A percentile compares a stretch with the other conserved stretches of the same genome.
Evolutionary conservation across 2,113 vertebrate genomes (phyloP).

Genomic region (Heterocephalus glaber): DNA sequence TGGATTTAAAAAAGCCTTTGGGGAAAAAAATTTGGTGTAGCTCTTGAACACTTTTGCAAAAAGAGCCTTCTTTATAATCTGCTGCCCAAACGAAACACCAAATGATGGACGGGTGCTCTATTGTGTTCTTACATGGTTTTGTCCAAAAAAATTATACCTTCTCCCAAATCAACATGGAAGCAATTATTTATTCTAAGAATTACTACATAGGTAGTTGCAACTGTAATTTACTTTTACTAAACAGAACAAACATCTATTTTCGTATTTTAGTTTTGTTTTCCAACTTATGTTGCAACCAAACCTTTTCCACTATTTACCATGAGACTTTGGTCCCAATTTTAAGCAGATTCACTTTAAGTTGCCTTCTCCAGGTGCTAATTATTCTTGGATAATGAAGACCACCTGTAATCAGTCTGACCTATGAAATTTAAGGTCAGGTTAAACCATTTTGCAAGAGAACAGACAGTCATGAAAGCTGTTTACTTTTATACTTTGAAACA

Average conservation of each 20-base stretch:
- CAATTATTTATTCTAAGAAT: conserved; percentile 9
- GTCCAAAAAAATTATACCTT: not conserved
- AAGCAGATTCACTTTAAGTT: not conserved
- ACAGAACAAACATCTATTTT: not conserved
- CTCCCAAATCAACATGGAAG: not conserved
- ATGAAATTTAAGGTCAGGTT: not conserved
- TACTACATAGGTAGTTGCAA: not conserved
- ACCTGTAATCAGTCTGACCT: not conserved
- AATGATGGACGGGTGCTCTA: not conserved
- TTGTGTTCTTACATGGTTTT: not conserved
- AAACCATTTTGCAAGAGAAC: conserved; percentile 21
- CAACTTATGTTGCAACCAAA: conserved; percentile 12
- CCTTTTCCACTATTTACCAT: not conserved
- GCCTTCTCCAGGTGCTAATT: not conserved
- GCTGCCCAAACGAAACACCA: not conserved
- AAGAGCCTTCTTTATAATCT: not conserved
- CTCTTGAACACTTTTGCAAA: not conserved
- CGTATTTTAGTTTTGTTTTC: conserved; percentile 18
- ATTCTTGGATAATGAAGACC: not conserved
- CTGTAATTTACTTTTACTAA: not conserved
- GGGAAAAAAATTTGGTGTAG: not conserved
- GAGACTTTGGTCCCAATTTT: not conserved
- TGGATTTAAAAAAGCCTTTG: not conserved
- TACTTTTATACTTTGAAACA: conserved; percentile 28
- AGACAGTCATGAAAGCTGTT: not conserved